These are phyloP conservation scores for Ranitomeya imitator DNA, from an alignment of 2,113 vertebrate genomes.

Conservation along the genomic window DNA sequence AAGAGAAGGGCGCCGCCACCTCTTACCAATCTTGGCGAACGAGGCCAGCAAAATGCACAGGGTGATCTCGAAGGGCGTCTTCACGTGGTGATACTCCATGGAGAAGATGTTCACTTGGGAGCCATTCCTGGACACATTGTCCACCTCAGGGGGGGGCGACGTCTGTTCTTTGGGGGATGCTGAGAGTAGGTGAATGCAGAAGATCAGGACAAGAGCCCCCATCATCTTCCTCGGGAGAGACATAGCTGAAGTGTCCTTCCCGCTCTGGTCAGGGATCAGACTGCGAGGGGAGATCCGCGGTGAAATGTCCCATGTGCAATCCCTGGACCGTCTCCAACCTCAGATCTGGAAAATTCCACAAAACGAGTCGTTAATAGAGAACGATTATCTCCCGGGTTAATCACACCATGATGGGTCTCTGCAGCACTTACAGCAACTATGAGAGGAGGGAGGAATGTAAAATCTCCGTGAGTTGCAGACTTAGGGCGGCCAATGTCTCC, in stretches of 20 bases:
- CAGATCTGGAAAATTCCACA: background rate
- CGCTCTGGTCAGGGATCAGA: background rate
- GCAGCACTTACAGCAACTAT: no score
- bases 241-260: no score
- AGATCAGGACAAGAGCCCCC: background rate
- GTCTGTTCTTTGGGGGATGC: background rate
- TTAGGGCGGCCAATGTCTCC: no score
- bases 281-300: background rate
- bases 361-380: background rate
- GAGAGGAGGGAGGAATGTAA: no score
- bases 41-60: constrained; percentile 85
- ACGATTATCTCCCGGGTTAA: background rate
- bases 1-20: background rate
- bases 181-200: background rate
- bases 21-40: constrained; percentile 81
- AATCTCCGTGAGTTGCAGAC: background rate
- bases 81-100: constrained; percentile 79
- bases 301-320: background rate
- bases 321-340: background rate
- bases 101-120: constrained; percentile 71
- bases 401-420: background rate
- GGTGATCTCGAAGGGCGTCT: constrained; percentile 81
- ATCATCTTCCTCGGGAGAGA: background rate
- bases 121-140: background rate
- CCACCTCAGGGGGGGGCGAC: background rate